Base-by-base conservation (phyloP, 2,113 vertebrate genomes). In the Chionis minor region DNA sequence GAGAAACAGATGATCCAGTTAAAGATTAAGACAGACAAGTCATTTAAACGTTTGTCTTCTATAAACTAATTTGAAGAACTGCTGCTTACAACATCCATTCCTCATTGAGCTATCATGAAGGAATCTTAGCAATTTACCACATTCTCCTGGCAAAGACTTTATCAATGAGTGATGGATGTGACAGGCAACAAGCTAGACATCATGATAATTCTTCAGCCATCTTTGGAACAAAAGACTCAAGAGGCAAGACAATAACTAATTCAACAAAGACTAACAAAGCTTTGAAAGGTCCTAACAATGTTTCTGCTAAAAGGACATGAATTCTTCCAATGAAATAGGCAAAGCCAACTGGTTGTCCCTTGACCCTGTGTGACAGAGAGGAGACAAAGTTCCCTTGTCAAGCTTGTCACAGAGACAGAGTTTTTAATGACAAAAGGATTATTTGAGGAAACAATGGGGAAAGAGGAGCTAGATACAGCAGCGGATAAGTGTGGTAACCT, bases 181-280 rank as follows among this genome's bases (percentile, higher is more conserved):
- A 82, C 70, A 73, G 77, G 52, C 74, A 93, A 56, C 83, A 75
- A 67, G 87, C 49, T 72, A 81, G 74, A 90, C 86, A 70, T 77
- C 61, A 24, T 54, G 59, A 56, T 38, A 56, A 89, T 96, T 92
- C 88, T 82, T 69, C 40, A 79, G 44, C 45, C 49, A 30, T 81
- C 51, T 58, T 83, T 80, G 71, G 54, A 77, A 88, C 61, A 80
- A 91, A 93, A 93, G 90, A 56, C 61, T 81, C 58, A 71, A 93
- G 77, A 88, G 81, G 72, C 14, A 9, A 81, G 72, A 79, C 8
- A 94, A 35, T 54, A 78, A 75, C 78, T 72, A 88, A 72, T 91
- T 82, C 78, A 87, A 90, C 81, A 88, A 91, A 95, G 91, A 66
- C 45, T 70, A 92, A 91, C 78, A 95, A 66, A 92, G 81, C 70